phyloP scores from a whole-genome alignment of 2,888 invertebrate species.

The Thera obeliscata region DNA sequence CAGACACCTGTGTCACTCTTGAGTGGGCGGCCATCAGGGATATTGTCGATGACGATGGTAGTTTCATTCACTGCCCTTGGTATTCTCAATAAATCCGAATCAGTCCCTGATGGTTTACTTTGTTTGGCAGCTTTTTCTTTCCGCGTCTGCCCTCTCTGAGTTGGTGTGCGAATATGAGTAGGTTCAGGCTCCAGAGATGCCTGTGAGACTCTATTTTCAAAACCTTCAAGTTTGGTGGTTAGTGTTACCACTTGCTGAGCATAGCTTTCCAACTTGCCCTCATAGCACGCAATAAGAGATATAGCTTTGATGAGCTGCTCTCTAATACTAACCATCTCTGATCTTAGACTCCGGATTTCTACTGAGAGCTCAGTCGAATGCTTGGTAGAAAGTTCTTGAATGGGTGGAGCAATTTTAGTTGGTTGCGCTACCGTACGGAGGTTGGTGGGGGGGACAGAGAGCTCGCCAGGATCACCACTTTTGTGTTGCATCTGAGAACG shows the following conservation, averaged over 20 bases:
- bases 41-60: not conserved
- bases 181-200: not conserved
- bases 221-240: constrained; percentile 3
- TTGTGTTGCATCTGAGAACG: too few species aligned
- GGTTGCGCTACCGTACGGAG: too few species aligned
- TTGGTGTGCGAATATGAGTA: not conserved
- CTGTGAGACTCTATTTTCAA: constrained; percentile 6
- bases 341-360: constrained; percentile 4
- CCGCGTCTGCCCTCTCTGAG: not conserved
- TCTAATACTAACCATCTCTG: constrained; percentile 1
- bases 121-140: not conserved
- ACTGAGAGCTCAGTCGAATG: not conserved
- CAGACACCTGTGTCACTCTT: not conserved
- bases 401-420: too few species aligned
- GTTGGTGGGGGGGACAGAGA: too few species aligned
- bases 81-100: too few species aligned
- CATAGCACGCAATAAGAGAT: constrained; percentile 6
- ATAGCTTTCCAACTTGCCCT: constrained; percentile 7
- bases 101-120: not conserved
- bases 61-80: not conserved
- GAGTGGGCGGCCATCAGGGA: not conserved
- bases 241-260: constrained; percentile 8
- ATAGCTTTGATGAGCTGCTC: constrained; percentile 10
- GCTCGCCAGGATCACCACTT: too few species aligned
- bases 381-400: not conserved